Conservation (phyloP, 53 echinoderm and acorn worm species). For the Actinopyga echinites region DNA sequence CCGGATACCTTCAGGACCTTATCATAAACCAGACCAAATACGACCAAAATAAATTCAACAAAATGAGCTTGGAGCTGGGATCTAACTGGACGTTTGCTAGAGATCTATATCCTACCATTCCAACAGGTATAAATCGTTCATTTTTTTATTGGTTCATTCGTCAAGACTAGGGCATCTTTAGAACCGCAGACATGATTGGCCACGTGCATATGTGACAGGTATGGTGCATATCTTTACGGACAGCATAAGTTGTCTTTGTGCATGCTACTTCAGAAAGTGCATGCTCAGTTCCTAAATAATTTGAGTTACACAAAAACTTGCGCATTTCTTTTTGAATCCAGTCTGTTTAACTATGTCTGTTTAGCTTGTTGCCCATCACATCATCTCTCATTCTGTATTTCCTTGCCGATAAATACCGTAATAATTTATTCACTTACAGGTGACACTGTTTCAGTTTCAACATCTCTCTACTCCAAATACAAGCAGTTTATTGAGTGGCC, state of each 20-base stretch:
- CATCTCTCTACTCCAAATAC: constrained; percentile 65
- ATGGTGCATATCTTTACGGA: neutral
- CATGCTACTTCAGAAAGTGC: no score
- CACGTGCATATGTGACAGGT: neutral
- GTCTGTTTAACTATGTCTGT: no score
- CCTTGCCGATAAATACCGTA: neutral
- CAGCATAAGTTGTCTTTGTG: no score
- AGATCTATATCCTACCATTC: constrained; percentile 39
- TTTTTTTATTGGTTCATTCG: neutral
- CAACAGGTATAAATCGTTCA: constrained; percentile 54
- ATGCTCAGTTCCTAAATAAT: no score
- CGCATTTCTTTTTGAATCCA: no score
- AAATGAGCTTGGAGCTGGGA: constrained; percentile 52
- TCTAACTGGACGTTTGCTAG: constrained; percentile 61
- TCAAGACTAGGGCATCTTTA: neutral
- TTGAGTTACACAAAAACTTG: no score
- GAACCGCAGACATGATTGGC: neutral
- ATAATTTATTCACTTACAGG: constrained; percentile 43
- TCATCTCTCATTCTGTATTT: no score
- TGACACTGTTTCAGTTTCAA: constrained; percentile 65
- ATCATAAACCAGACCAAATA: constrained; percentile 25
- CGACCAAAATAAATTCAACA: constrained; percentile 60
- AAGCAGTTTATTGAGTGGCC: constrained; percentile 42
- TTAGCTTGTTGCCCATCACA: no score
- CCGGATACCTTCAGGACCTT: constrained; percentile 38